A percentile compares a stretch with the other conserved stretches of the same genome.
Evolutionary conservation across 64 coral and sea anemone species (phyloP).

Genomic region (Acropora tenuis): DNA sequence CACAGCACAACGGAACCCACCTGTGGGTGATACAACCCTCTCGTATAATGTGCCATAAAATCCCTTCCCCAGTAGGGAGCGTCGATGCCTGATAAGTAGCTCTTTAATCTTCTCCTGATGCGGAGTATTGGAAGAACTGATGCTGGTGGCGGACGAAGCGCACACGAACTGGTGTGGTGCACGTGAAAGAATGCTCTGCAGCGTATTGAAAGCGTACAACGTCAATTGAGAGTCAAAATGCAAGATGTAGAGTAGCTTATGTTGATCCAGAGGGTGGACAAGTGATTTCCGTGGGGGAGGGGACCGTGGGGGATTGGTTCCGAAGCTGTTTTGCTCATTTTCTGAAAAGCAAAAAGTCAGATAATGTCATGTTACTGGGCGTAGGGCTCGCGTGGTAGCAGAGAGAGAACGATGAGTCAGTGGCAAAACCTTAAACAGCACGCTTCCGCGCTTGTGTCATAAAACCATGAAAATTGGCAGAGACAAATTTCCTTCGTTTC

Average conservation of each 20-base stretch:
- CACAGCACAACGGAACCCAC: not conserved
- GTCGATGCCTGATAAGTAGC: slow-evolving; percentile 80
- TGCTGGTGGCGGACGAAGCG: slow-evolving; percentile 80
- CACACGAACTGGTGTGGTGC: slow-evolving; percentile 95
- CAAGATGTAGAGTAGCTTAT: slow-evolving; percentile 81
- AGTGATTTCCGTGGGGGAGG: slow-evolving; percentile 36
- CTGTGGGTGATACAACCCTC: slow-evolving; percentile 54
- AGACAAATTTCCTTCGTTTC: too few relatives aligned
- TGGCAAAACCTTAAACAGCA: too few relatives aligned
- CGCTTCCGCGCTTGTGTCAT: too few relatives aligned
- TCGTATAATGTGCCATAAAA: slow-evolving; percentile 95
- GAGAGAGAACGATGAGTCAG: too few relatives aligned
- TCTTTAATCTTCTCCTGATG: slow-evolving; percentile 97
- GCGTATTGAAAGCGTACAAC: slow-evolving; percentile 83
- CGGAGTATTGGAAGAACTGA: slow-evolving; percentile 90
- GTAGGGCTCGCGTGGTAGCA: too few relatives aligned
- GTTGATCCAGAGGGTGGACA: slow-evolving; percentile 85
- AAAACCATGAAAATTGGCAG: too few relatives aligned
- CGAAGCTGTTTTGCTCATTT: slow-evolving; percentile 7
- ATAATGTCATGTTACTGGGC: not conserved
- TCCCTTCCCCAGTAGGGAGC: slow-evolving; percentile 91
- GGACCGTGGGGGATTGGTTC: slow-evolving; percentile 49
- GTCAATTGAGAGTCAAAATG: slow-evolving; percentile 91
- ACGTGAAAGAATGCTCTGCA: slow-evolving; percentile 70
- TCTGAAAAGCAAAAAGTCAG: slow-evolving; percentile 9